Percentiles rank a stretch among this genome's conserved stretches.
Evolutionary conservation across 2,888 invertebrate genomes (phyloP).

Genomic region (Polymixis lichenea): DNA sequence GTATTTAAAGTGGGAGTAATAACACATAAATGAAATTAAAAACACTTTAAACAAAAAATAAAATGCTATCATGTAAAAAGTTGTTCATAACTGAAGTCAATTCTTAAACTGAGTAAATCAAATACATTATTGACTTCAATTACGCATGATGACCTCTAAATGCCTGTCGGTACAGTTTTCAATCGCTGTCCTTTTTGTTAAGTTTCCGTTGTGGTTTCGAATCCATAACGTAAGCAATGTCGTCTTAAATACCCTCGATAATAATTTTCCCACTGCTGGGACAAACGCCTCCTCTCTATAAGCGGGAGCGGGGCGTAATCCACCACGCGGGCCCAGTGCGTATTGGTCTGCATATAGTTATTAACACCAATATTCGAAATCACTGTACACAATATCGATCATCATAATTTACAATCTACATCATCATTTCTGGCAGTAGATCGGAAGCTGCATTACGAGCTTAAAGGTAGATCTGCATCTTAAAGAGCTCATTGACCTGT

Average conservation of each 20-base stretch:
- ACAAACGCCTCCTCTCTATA: too few species aligned
- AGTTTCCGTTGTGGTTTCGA: not conserved
- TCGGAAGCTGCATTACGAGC: conserved; percentile 27
- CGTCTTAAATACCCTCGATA: not conserved
- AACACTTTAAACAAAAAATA: not conserved
- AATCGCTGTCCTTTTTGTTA: not conserved
- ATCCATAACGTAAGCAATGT: not conserved
- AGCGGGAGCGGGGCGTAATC: too few species aligned
- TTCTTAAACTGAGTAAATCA: not conserved
- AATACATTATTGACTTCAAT: not conserved
- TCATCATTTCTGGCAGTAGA: conserved; percentile 48
- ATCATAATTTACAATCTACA: conserved; percentile 27
- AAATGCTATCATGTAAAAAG: not conserved
- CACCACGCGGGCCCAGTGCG: too few species aligned
- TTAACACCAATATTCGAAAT: conserved; percentile 1
- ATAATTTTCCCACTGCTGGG: too few species aligned
- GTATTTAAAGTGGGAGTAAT: not conserved
- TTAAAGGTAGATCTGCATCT: conserved; percentile 30
- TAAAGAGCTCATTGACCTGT: conserved; percentile 49
- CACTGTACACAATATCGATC: not conserved
- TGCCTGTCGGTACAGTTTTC: too few species aligned
- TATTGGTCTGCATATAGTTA: not conserved
- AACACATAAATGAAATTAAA: not conserved
- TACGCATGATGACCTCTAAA: not conserved
- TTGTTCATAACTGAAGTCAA: not conserved